A percentile compares a stretch with the other conserved stretches of the same genome.
Evolutionary conservation across 2,113 vertebrate species (phyloP).

Genomic region (Pseudolaguvia tuberculata): DNA sequence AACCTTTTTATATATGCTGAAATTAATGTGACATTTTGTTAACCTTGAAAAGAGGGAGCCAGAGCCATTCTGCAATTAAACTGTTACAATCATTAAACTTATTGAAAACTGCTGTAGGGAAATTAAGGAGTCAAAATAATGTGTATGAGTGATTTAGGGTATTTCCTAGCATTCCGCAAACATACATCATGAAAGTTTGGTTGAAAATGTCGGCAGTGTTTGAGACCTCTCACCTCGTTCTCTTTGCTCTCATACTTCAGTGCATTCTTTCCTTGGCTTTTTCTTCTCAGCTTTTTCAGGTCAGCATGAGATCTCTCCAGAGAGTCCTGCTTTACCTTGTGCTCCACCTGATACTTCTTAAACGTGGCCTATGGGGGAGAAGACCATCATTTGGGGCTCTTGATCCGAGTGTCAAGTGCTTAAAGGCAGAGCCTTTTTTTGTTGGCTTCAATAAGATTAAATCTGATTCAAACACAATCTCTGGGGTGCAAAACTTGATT

Average conservation of each 20-base stretch:
- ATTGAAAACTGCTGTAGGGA: neutral
- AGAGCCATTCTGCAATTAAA: neutral
- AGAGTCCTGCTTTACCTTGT: slow-evolving; percentile 86
- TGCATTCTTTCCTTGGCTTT: slow-evolving; percentile 93
- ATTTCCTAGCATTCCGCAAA: neutral
- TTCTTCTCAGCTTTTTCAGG: slow-evolving; percentile 89
- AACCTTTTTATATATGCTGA: neutral
- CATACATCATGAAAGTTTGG: slow-evolving; percentile 16
- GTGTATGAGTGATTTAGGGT: slow-evolving; percentile 23
- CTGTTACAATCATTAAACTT: neutral
- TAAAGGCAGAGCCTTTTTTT: slow-evolving; percentile 5
- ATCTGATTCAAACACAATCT: slow-evolving; percentile 4
- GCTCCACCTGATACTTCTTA: slow-evolving; percentile 92
- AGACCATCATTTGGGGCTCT: neutral
- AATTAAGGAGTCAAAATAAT: neutral
- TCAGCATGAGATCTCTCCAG: slow-evolving; percentile 90
- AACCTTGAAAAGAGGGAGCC: neutral
- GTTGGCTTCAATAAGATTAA: neutral
- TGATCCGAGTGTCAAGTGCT: neutral
- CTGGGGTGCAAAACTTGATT: neutral
- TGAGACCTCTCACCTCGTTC: slow-evolving; percentile 77
- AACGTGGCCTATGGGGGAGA: slow-evolving; percentile 80
- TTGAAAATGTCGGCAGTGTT: neutral
- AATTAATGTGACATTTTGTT: slow-evolving; percentile 12
- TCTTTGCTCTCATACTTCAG: slow-evolving; percentile 89